Conservation (phyloP, 1,140 invertebrate species). For the Wasmannia auropunctata region DNA sequence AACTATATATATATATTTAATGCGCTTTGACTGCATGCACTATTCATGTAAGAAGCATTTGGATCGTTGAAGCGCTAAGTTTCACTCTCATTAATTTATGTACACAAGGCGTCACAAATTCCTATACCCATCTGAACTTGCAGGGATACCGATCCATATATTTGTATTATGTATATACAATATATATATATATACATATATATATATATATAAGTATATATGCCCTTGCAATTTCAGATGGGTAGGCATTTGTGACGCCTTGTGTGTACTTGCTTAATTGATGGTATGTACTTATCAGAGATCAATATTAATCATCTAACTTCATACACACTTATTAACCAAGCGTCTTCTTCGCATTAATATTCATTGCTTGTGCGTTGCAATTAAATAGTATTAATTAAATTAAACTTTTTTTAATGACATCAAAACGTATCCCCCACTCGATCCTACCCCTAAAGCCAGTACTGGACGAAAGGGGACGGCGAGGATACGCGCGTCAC, state of each 20-base stretch:
- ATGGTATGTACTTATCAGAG: too few relatives aligned
- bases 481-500: slow-evolving; percentile 67
- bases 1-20: too few relatives aligned
- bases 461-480: slow-evolving; percentile 39
- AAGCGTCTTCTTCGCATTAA: not conserved
- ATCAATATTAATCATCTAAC: not conserved
- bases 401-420: not conserved
- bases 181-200: too few relatives aligned
- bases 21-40: too few relatives aligned
- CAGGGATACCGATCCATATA: too few relatives aligned
- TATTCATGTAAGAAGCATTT: not conserved
- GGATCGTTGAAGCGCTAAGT: not conserved
- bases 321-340: not conserved
- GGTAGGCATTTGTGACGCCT: too few relatives aligned
- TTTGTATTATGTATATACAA: too few relatives aligned
- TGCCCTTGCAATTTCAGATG: too few relatives aligned
- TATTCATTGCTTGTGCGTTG: not conserved
- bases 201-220: too few relatives aligned
- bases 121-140: too few relatives aligned
- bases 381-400: not conserved
- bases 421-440: not conserved
- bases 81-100: not conserved
- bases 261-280: too few relatives aligned
- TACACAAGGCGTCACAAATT: too few relatives aligned
- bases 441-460: slow-evolving; percentile 28